Evolutionary conservation across 1,140 invertebrate species (phyloP), one percentile per base, ranked within the genome.

Genomic region (Platyscapa corneri): DNA sequence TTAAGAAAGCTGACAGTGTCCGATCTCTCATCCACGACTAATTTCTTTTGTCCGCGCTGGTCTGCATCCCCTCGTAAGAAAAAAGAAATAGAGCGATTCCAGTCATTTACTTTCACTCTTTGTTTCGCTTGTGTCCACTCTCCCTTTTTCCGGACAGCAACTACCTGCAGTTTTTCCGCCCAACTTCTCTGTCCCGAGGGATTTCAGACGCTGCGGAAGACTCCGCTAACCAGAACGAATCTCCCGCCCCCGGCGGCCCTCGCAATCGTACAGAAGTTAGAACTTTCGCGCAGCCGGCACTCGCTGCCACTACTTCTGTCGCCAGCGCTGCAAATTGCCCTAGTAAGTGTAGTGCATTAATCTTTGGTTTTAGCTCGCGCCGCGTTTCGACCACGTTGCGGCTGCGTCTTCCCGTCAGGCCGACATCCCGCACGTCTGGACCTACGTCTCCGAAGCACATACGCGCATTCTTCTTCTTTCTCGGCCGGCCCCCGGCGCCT

Each of bases 291-390:
- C 85, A 87, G 86, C 87, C 82, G 87, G 88, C 65, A 88, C 87
- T 87, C 87, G 86, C 87, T 90, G 37, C 39, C 37, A 23, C 10
- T 23, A 37, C 37, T 42, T 42, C 8, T n/a, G 70, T 74, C 89
- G 89, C 91, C 91, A 92, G 90, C 92, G 92, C 91, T 90, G 90
- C 91, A 93, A 93, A 93, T 93, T 93, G 92, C 92, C 92, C 90
- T 85, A 91, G 92, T 92, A 82, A 92, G 91, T 92, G 91, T 92
- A 92, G 90, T 93, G 91, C 93, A 93, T 93, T 93, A 93, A 93
- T 93, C 93, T 93, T 93, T 93, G 93, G 92, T 93, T 93, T 93
- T 70, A 72, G 79, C 65, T 53, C 32, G 32, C 27, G 78, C 53
- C 49, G 49, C 65, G 32, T 30, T 32, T 16, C 67, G 18, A 34